These are phyloP conservation scores for Meta bourneti DNA, from an alignment of 2,888 invertebrate genomes.

Conservation along the genomic window DNA sequence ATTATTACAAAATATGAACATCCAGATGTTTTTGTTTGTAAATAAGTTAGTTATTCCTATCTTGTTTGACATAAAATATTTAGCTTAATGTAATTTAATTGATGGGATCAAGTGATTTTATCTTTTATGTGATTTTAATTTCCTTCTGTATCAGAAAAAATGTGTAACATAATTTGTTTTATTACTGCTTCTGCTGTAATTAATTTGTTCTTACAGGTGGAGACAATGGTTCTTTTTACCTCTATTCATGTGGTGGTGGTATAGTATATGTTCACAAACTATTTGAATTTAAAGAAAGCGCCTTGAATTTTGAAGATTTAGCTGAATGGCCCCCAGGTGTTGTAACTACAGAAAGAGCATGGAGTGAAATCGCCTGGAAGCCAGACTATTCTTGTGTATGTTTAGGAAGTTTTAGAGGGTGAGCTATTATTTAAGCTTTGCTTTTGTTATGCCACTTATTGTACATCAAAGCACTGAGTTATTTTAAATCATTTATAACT, in stretches of 20 bases:
- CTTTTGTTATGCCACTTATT: too few species aligned
- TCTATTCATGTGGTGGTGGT: slow-evolving; percentile 86
- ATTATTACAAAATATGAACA: too few species aligned
- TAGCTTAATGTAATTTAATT: too few species aligned
- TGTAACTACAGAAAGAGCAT: slow-evolving; percentile 76
- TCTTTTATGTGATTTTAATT: too few species aligned
- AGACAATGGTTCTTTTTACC: slow-evolving; percentile 62
- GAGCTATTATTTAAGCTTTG: slow-evolving; percentile 80
- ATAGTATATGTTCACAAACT: slow-evolving; percentile 81
- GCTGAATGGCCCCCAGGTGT: slow-evolving; percentile 77
- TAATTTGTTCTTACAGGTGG: slow-evolving; percentile 21
- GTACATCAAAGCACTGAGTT: too few species aligned
- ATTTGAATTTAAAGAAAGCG: slow-evolving; percentile 78
- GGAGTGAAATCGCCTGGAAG: slow-evolving; percentile 84
- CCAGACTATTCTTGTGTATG: slow-evolving; percentile 84
- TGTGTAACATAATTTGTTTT: background rate
- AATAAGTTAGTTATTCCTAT: too few species aligned
- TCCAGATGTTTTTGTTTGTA: too few species aligned
- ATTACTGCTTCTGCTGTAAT: background rate
- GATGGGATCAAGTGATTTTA: too few species aligned
- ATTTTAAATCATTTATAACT: too few species aligned
- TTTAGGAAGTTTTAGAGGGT: slow-evolving; percentile 86
- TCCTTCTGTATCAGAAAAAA: too few species aligned
- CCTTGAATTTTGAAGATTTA: slow-evolving; percentile 79
- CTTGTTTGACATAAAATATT: too few species aligned